phyloP scores from a whole-genome alignment of 2,113 vertebrate species.

The Periophthalmodon schlosseri region DNA sequence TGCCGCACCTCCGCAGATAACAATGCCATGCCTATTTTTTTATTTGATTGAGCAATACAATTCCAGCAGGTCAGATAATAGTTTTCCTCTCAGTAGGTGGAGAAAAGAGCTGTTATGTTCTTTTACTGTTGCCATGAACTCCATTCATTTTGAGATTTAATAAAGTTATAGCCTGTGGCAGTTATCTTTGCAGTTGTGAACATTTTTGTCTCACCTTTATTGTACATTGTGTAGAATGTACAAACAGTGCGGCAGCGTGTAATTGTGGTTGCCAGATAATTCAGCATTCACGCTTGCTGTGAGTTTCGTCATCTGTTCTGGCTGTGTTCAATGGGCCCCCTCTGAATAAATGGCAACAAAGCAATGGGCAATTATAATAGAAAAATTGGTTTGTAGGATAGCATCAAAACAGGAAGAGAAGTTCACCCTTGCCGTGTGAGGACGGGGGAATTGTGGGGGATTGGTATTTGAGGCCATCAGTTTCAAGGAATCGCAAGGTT shows the following conservation, averaged over 20 bases:
- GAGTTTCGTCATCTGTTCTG: conserved; percentile 51
- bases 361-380: conserved; percentile 58
- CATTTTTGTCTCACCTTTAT: background rate
- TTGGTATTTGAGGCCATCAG: conserved; percentile 32
- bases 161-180: conserved; percentile 10
- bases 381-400: conserved; percentile 64
- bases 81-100: background rate
- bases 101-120: background rate
- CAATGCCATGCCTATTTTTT: background rate
- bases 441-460: background rate
- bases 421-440: background rate
- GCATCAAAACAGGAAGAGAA: conserved; percentile 47
- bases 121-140: background rate
- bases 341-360: conserved; percentile 53
- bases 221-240: conserved; percentile 7
- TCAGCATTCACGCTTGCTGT: conserved; percentile 42
- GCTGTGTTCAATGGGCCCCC: conserved; percentile 37
- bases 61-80: background rate
- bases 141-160: conserved; percentile 3
- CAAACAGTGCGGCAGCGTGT: conserved; percentile 9
- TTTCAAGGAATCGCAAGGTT: conserved; percentile 44
- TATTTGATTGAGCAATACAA: conserved; percentile 6
- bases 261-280: conserved; percentile 38
- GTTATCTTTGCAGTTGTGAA: background rate
- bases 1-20: conserved; percentile 2